Base-by-base conservation (phyloP, 2,797 vertebrate species). In the Pantherophis alleghaniensis region DNA sequence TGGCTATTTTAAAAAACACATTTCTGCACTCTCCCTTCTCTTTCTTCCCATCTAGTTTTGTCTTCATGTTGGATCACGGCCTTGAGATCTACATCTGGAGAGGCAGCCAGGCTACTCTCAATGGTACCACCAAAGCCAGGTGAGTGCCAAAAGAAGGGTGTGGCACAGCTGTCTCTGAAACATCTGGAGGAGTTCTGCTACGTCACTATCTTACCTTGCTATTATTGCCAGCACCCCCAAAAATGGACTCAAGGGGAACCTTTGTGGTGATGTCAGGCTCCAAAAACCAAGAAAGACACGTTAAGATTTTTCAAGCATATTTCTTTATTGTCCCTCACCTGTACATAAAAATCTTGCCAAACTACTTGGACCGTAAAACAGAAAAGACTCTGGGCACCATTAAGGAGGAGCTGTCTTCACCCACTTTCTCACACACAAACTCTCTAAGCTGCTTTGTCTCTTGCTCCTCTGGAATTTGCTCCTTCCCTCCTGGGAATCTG, bases 11-110 rank as follows among this genome's bases (percentile, higher is more conserved):
- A 22, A 20, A 66, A 24, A 10, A 16, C 47, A 3, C 16, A 1
- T 86, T 22, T 69, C 69, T 16, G 83, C 22, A 9, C 86, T 3
- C 93, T 55, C 92, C 10, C 7, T n/a, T 55, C 55, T 60, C 10
- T 7, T 47, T 9, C 28, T 0, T 5, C 5, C 28, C 47, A 83
- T 87, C 47, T 96, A 99, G 99, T 74, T 99, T 98, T n/a, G 99
- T 99, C 61, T 99, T 99, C 96, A 97, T 99, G 93, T 95, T 99
- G 97, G 99, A 99, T 95, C 97, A 95, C 0, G 99, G 99, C 2
- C 96, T 98, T 51, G 98, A 99, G 53, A 98, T 99, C 92, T 98
- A 97, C 0, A 95, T 99, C 91, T 99, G 99, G 99, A 98, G 99
- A 5, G 99, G 99, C 92, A 96, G 96, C 55, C 99, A 98, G 87